Conservation (phyloP, 23 tunicate species). For the Ascidia mentula region DNA sequence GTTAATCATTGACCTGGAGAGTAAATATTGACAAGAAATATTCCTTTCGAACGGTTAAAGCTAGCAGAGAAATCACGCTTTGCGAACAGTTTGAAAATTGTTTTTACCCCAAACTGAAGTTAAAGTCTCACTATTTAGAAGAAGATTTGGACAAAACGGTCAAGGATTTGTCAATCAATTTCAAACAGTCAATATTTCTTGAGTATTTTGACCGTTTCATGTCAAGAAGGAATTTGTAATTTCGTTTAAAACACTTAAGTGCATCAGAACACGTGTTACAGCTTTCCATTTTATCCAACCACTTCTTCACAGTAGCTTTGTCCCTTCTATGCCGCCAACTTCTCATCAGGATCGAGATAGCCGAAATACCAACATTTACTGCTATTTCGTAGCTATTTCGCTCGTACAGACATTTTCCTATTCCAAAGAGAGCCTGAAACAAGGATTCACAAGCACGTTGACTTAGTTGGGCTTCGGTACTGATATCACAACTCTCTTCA, state of each 20-base stretch:
- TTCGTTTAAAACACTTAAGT: background rate
- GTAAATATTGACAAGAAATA: no score
- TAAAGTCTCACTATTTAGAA: no score
- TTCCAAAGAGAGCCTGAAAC: background rate
- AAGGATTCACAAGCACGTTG: background rate
- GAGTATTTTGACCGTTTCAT: background rate
- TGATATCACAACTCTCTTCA: background rate
- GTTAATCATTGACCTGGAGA: no score
- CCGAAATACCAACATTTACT: background rate
- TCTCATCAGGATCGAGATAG: background rate
- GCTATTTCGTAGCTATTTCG: background rate
- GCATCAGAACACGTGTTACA: background rate
- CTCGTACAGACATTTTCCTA: background rate
- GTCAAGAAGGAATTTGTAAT: background rate
- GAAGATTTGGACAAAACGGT: no score
- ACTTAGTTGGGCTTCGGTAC: background rate
- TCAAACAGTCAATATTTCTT: background rate
- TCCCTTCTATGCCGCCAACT: background rate
- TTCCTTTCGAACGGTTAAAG: no score
- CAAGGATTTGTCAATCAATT: no score
- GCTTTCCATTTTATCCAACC: background rate
- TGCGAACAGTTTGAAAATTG: no score
- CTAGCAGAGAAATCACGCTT: no score
- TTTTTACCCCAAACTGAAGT: no score
- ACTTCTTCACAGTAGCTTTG: background rate